Conservation (phyloP, 1,140 invertebrate genomes). For the Drosophila busckii region DNA sequence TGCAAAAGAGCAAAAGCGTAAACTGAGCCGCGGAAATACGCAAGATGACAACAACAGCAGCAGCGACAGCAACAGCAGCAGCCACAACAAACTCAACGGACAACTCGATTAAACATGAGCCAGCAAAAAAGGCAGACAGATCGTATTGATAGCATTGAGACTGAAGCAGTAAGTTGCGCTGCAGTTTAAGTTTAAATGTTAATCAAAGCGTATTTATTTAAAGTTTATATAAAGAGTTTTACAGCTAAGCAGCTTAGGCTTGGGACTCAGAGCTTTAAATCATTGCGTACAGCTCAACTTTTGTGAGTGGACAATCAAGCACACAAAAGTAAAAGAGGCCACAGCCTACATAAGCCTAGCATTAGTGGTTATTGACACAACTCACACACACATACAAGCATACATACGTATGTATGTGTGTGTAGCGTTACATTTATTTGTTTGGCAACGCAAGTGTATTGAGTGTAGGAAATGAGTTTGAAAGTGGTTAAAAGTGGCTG, state of each 20-base stretch:
- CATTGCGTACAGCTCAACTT: background rate
- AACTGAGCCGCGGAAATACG: conserved; percentile 59
- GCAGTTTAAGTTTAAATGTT: too few species aligned
- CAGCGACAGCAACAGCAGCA: conserved; percentile 19
- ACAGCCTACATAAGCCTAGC: conserved; percentile 6
- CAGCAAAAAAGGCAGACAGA: conserved; percentile 26
- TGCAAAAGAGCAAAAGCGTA: conserved; percentile 56
- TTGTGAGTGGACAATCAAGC: conserved; percentile 5
- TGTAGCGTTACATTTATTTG: conserved; percentile 11
- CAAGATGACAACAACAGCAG: conserved; percentile 43
- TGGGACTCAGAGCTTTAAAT: background rate
- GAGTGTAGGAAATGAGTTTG: conserved; percentile 71
- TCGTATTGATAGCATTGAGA: too few species aligned
- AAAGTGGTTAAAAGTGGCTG: conserved; percentile 69
- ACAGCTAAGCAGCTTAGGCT: background rate
- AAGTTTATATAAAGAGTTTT: background rate
- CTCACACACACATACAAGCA: conserved; percentile 8
- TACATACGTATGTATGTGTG: conserved; percentile 13
- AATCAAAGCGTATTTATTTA: too few species aligned
- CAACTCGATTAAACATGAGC: conserved; percentile 19
- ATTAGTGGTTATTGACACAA: conserved; percentile 47
- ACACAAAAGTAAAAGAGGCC: conserved; percentile 31
- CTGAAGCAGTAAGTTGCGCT: too few species aligned
- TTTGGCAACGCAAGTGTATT: conserved; percentile 59
- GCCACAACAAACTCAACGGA: background rate